phyloP scores from a whole-genome alignment of 2,888 invertebrate genomes.

The Nemotelus nigrinus region DNA sequence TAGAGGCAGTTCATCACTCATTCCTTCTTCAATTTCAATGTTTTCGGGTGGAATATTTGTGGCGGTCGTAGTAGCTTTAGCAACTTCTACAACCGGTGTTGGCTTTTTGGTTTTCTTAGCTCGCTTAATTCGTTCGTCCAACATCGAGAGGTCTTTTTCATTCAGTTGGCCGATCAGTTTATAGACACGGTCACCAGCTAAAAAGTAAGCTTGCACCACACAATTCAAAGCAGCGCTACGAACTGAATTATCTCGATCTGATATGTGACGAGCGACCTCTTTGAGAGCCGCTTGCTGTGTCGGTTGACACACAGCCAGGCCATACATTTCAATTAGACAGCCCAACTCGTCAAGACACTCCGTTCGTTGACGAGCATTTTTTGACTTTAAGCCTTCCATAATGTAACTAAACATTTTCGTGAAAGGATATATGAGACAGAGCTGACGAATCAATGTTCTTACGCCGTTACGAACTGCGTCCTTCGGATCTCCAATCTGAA shows the following conservation, averaged over 20 bases:
- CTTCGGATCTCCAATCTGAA: slow-evolving; percentile 92
- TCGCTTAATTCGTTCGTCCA: slow-evolving; percentile 96
- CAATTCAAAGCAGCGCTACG: slow-evolving; percentile 96
- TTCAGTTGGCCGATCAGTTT: slow-evolving; percentile 92
- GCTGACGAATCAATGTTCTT: slow-evolving; percentile 82
- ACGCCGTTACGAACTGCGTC: slow-evolving; percentile 93
- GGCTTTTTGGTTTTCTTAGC: slow-evolving; percentile 75
- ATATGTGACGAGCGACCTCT: slow-evolving; percentile 93
- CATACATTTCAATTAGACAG: slow-evolving; percentile 84
- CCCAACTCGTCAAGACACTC: slow-evolving; percentile 95
- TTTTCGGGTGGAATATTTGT: slow-evolving; percentile 58
- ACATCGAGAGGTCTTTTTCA: slow-evolving; percentile 92
- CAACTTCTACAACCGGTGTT: slow-evolving; percentile 61
- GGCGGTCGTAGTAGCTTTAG: slow-evolving; percentile 60
- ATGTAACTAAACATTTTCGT: slow-evolving; percentile 89
- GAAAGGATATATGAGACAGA: slow-evolving; percentile 86
- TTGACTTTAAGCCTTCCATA: slow-evolving; percentile 95
- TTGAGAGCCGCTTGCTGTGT: slow-evolving; percentile 78
- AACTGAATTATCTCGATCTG: slow-evolving; percentile 95
- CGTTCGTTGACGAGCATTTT: slow-evolving; percentile 95
- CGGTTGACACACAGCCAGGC: slow-evolving; percentile 84
- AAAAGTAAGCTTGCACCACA: slow-evolving; percentile 87
- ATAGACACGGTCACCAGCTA: slow-evolving; percentile 88
- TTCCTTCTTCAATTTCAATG: slow-evolving; percentile 63
- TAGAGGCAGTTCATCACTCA: slow-evolving; percentile 61